Conservation (phyloP, 2,888 invertebrate genomes). For the Eulithis prunata region DNA sequence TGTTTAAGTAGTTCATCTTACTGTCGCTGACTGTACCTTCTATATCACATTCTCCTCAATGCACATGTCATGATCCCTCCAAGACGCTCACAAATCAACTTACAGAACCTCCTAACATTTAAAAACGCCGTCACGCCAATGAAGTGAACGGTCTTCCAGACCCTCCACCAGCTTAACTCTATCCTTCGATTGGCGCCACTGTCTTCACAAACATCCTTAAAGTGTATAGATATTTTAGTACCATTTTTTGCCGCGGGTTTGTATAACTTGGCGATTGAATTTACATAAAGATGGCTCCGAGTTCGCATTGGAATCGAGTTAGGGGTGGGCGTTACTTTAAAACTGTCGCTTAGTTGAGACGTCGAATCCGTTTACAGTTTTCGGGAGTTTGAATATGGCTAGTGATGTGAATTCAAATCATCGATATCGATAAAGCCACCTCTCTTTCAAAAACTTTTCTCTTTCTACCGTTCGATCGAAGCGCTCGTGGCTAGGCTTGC, state of each 20-base stretch:
- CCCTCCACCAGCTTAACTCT: slow-evolving; percentile 49
- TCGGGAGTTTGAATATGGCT: slow-evolving; percentile 58
- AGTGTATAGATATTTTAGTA: slow-evolving; percentile 41
- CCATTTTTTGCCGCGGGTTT: slow-evolving; percentile 49
- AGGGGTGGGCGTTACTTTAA: slow-evolving; percentile 74
- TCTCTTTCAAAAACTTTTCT: background rate
- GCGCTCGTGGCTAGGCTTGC: too few species aligned
- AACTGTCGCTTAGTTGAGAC: slow-evolving; percentile 82
- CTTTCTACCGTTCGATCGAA: too few species aligned
- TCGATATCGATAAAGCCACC: slow-evolving; percentile 13
- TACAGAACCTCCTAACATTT: slow-evolving; percentile 62
- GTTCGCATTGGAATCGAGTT: slow-evolving; percentile 80
- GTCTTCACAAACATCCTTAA: slow-evolving; percentile 37
- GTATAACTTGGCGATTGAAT: slow-evolving; percentile 64
- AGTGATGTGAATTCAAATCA: slow-evolving; percentile 42
- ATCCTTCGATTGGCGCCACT: slow-evolving; percentile 38
- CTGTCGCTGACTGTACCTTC: too few species aligned
- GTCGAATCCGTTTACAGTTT: slow-evolving; percentile 81
- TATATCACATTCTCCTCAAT: too few species aligned
- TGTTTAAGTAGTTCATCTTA: too few species aligned
- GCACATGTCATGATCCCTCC: slow-evolving; percentile 23
- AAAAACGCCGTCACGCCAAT: slow-evolving; percentile 70
- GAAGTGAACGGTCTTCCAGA: slow-evolving; percentile 63
- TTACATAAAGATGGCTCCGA: slow-evolving; percentile 80
- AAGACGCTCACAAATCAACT: slow-evolving; percentile 59